These are phyloP conservation scores for Leptinotarsa rubiginosa DNA, from an alignment of 2,888 invertebrate species.

Conservation along the genomic window DNA sequence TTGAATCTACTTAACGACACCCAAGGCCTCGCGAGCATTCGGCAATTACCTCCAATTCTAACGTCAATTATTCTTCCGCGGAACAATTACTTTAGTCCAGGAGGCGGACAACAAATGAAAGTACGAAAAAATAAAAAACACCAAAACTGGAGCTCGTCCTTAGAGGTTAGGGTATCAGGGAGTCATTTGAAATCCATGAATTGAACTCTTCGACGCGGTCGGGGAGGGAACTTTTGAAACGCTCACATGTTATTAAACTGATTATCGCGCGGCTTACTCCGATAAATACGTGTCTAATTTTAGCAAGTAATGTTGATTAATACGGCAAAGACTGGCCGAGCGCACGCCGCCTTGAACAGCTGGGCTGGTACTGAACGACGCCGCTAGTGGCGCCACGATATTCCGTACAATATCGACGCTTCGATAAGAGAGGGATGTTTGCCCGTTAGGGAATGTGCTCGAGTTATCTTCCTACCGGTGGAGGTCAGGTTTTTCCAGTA, in stretches of 20 bases:
- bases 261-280: slow-evolving; percentile 29
- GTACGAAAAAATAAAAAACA: slow-evolving; percentile 38
- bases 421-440: slow-evolving; percentile 29
- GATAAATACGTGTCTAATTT: slow-evolving; percentile 46
- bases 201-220: slow-evolving; percentile 21
- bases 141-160: slow-evolving; percentile 38
- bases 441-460: slow-evolving; percentile 16
- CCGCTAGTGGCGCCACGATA: slow-evolving; percentile 59
- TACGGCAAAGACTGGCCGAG: slow-evolving; percentile 46
- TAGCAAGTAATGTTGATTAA: slow-evolving; percentile 46
- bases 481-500: slow-evolving; percentile 25
- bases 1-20: slow-evolving; percentile 48
- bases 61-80: not conserved
- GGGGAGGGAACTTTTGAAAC: slow-evolving; percentile 14
- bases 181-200: slow-evolving; percentile 16
- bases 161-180: slow-evolving; percentile 44
- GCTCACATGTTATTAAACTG: slow-evolving; percentile 46
- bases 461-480: slow-evolving; percentile 23
- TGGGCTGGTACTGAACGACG: slow-evolving; percentile 59
- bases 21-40: slow-evolving; percentile 53
- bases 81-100: slow-evolving; percentile 8
- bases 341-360: slow-evolving; percentile 58
- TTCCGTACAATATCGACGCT: slow-evolving; percentile 37
- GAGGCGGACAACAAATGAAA: slow-evolving; percentile 28
- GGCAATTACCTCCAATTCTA: slow-evolving; percentile 25